Evolutionary conservation across 2,797 vertebrate species (phyloP), one percentile per base, ranked within the genome.

Genomic region (Pagetopsis macropterus): DNA sequence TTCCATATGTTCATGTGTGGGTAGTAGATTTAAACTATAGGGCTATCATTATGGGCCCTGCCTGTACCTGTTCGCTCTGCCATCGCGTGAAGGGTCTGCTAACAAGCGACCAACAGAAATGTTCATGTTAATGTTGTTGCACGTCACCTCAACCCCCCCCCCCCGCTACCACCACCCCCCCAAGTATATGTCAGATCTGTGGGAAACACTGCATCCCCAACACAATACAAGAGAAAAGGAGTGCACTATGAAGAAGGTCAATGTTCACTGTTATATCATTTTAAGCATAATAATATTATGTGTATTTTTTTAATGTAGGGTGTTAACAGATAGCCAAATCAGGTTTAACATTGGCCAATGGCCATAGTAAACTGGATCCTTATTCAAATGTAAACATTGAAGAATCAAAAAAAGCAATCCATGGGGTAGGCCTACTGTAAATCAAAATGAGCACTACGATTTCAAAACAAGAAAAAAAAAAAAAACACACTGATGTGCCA

Each of bases 201-300:
- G n/a, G n/a, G n/a, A n/a, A n/a, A n/a, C n/a, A n/a, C n/a, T 51
- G 43, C 71, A 69, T 75, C 67, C 49, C 61, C 45, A 72, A 69
- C 71, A 70, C 63, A 44, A 70, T 75, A 72, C 46, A 41, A 56
- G 13, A 70, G 57, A 82, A 56, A 8, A 54, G 37, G 14, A 56
- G 43, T 8, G n/a, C 16, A 70, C 33, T 44, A 37, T 57, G 63
- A 12, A 61, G 43, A 40, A 21, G 45, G 58, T 41, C 43, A 59
- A 75, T 66, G 11, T 45, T 43, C n/a, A n/a, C 43, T 76, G 61
- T 65, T 66, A 0, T 51, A 21, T 44, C 0, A 5, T 56, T 4
- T 15, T 60, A 13, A 75, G 17, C 23, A 37, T 15, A 37, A 64
- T 27, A 44, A 0, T 11, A 51, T 21, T 31, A 43, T 23, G 2